Percentiles rank a stretch among this genome's conserved stretches.
Evolutionary conservation across 2,113 vertebrate genomes (phyloP).

Genomic region (Cynopterus brachyotis): DNA sequence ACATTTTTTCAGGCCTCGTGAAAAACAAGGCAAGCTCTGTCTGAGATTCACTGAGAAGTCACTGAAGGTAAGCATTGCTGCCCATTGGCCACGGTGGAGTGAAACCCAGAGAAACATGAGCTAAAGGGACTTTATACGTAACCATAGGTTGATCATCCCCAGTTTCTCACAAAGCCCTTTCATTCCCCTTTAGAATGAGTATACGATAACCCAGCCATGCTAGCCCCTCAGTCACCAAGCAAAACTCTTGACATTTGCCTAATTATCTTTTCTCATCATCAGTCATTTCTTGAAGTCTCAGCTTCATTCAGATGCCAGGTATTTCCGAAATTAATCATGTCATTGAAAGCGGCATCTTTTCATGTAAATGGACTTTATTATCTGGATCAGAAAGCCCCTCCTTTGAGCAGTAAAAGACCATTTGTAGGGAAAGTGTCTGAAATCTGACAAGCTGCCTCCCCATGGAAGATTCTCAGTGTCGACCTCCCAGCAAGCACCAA

Average conservation of each 20-base stretch:
- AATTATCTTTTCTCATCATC: slow-evolving; percentile 89
- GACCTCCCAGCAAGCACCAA: slow-evolving; percentile 87
- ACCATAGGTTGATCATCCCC: slow-evolving; percentile 60
- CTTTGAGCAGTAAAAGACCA: slow-evolving; percentile 83
- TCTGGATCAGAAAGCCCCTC: slow-evolving; percentile 79
- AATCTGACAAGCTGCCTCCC: slow-evolving; percentile 85
- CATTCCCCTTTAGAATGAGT: slow-evolving; percentile 79
- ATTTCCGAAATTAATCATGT: slow-evolving; percentile 91
- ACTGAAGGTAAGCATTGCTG: slow-evolving; percentile 51
- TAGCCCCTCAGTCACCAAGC: slow-evolving; percentile 81
- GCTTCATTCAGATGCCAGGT: slow-evolving; percentile 89
- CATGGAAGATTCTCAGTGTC: slow-evolving; percentile 84
- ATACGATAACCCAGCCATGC: slow-evolving; percentile 78
- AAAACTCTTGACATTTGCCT: slow-evolving; percentile 86
- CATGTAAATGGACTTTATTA: slow-evolving; percentile 88
- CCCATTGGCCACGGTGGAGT: neutral
- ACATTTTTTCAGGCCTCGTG: slow-evolving; percentile 40
- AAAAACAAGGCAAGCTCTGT: slow-evolving; percentile 46
- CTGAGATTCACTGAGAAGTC: slow-evolving; percentile 8
- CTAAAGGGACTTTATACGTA: slow-evolving; percentile 68
- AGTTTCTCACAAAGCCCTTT: slow-evolving; percentile 76
- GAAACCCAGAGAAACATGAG: slow-evolving; percentile 54
- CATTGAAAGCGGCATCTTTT: slow-evolving; percentile 87
- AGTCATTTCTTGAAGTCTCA: slow-evolving; percentile 85
- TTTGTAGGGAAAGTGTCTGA: slow-evolving; percentile 85